Percentiles rank a stretch among this genome's conserved stretches.
Conservation (phyloP, 2,113 vertebrate genomes). For the Myrmecophaga tridactyla region DNA sequence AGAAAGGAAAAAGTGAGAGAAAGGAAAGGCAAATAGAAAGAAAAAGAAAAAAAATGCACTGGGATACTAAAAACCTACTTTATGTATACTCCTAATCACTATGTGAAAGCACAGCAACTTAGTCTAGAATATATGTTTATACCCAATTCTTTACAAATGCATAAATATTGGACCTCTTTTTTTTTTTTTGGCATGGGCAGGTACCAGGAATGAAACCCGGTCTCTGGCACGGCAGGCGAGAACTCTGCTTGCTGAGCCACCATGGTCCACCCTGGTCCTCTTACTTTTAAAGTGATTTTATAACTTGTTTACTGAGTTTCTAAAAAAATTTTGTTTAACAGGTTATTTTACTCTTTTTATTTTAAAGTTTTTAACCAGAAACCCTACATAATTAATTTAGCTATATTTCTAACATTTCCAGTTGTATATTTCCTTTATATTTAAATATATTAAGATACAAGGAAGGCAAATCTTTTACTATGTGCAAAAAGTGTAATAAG, state of each 20-base stretch:
- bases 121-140: background rate
- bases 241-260: too few relatives aligned
- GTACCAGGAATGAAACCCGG: too few relatives aligned
- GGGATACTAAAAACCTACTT: background rate
- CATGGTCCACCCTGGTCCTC: too few relatives aligned
- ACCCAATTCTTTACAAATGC: background rate
- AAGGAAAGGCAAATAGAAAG: background rate
- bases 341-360: background rate
- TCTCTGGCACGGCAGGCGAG: too few relatives aligned
- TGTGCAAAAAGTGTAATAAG: background rate
- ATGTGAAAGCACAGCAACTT: background rate
- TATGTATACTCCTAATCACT: background rate
- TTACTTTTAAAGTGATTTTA: background rate
- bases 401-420: background rate
- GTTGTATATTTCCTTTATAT: background rate
- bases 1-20: too few relatives aligned
- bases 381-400: background rate
- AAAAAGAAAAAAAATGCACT: background rate
- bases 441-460: background rate
- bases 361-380: background rate
- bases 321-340: background rate
- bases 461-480: background rate
- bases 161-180: background rate
- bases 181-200: too few relatives aligned
- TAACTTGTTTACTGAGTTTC: background rate